Percentiles rank a stretch among this genome's conserved stretches.
Evolutionary conservation across 2,113 vertebrate genomes (phyloP).

Genomic region (Pangasianodon hypophthalmus): DNA sequence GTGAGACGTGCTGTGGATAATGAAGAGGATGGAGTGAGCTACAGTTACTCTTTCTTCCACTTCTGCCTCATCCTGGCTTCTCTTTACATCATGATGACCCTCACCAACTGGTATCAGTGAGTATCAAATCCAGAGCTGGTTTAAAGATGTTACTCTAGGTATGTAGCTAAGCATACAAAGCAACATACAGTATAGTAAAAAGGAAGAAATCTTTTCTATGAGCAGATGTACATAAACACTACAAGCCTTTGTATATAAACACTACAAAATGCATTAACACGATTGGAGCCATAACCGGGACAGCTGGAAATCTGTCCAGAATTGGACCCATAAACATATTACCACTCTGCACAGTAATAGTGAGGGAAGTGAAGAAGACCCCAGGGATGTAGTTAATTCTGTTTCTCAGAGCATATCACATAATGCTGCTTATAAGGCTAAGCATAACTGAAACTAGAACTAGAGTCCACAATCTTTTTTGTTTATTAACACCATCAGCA

Average conservation of each 20-base stretch:
- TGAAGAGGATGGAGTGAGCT: constrained; percentile 82
- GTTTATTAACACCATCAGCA: background rate
- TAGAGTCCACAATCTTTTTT: background rate
- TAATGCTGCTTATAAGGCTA: background rate
- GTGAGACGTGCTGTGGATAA: constrained; percentile 80
- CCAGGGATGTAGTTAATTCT: background rate
- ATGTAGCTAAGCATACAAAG: background rate
- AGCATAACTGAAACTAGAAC: background rate
- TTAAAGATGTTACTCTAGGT: background rate
- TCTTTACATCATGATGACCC: constrained; percentile 96
- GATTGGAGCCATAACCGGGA: background rate
- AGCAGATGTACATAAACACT: background rate
- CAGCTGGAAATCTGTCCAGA: background rate
- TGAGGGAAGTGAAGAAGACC: background rate
- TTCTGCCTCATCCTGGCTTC: constrained; percentile 85
- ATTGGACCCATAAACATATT: background rate
- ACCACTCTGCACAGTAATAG: background rate
- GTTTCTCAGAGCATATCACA: background rate
- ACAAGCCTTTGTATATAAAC: background rate
- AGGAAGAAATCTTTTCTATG: no score
- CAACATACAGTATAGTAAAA: background rate
- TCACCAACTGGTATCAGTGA: constrained; percentile 95
- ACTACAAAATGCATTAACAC: background rate
- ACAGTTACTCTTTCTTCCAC: constrained; percentile 95
- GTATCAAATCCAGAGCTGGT: constrained; percentile 43